phyloP scores from a whole-genome alignment of 2,797 vertebrate genomes.

The Hylomyscus alleni region DNA sequence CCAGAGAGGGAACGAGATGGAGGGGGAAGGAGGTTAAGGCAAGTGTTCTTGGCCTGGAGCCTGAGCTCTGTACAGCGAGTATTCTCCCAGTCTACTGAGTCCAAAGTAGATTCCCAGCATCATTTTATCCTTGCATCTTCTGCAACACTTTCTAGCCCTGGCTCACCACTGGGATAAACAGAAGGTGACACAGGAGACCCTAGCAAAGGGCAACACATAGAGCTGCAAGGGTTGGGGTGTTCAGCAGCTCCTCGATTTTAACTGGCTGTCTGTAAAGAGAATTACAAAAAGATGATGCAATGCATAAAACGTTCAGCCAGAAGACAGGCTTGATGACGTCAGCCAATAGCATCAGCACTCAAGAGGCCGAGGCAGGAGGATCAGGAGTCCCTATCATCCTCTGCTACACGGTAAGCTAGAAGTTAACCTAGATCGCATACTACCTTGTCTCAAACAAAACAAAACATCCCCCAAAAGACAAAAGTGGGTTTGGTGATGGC shows the following conservation, averaged over 20 bases:
- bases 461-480: background rate
- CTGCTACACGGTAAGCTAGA: background rate
- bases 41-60: background rate
- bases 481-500: background rate
- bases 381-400: background rate
- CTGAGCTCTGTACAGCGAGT: background rate
- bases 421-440: background rate
- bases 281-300: background rate
- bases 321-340: background rate
- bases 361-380: background rate
- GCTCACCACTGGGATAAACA: background rate
- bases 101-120: background rate
- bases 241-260: background rate
- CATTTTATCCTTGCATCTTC: background rate
- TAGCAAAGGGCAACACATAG: background rate
- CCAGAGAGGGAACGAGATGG: background rate
- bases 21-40: background rate
- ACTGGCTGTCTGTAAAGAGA: background rate
- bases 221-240: background rate
- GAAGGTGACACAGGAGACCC: background rate
- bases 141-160: background rate
- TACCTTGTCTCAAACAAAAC: background rate
- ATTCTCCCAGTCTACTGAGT: background rate
- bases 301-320: background rate
- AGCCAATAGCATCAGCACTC: background rate